Conservation (phyloP, 2,113 vertebrate genomes). For the Lucifuga dentata region DNA sequence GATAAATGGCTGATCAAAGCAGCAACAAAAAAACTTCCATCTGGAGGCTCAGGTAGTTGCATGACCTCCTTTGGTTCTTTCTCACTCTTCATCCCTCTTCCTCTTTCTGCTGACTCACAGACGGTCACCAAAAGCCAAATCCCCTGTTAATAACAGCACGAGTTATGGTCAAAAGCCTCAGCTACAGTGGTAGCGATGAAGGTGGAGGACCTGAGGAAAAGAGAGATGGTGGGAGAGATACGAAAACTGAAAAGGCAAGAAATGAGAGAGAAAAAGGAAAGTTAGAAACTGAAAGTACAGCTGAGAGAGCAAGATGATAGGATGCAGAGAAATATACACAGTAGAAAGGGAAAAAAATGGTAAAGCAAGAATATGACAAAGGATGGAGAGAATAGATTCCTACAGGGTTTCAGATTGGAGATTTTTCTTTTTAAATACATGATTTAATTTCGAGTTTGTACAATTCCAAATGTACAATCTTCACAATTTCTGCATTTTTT, state of each 20-base stretch:
- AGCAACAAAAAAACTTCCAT: constrained; percentile 31
- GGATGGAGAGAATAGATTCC: too few species aligned
- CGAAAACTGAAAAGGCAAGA: constrained; percentile 13
- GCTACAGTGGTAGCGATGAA: constrained; percentile 4
- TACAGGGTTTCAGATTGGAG: too few species aligned
- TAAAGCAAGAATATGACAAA: too few species aligned
- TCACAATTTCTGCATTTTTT: too few species aligned
- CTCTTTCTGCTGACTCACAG: constrained; percentile 47
- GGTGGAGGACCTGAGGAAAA: background rate
- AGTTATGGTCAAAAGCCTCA: background rate
- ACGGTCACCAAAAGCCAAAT: constrained; percentile 23
- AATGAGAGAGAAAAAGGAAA: background rate
- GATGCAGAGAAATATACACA: too few species aligned
- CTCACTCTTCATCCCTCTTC: background rate
- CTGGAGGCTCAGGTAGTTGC: constrained; percentile 23
- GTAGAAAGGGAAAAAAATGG: too few species aligned
- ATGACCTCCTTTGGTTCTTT: constrained; percentile 44
- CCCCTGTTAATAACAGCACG: background rate
- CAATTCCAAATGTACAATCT: too few species aligned
- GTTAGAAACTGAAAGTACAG: constrained; percentile 4
- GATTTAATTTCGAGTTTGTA: too few species aligned
- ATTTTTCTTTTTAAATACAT: too few species aligned
- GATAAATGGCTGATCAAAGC: constrained; percentile 50
- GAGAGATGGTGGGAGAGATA: background rate
- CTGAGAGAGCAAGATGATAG: too few species aligned